Evolutionary conservation across 1,140 invertebrate species (phyloP), one percentile per base, ranked within the genome.

Genomic region (Coelopa frigida): DNA sequence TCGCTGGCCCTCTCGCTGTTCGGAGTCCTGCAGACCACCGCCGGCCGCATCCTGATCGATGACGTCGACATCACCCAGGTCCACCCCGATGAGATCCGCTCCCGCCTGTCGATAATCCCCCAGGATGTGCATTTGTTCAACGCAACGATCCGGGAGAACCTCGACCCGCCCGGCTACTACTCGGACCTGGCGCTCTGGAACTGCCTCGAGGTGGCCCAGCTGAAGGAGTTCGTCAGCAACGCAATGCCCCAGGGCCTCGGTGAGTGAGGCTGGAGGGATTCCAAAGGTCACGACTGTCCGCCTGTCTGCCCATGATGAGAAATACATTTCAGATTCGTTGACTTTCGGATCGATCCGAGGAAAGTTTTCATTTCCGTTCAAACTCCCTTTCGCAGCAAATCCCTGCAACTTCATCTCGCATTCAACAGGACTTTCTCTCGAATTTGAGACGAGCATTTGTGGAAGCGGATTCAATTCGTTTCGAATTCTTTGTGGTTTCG

Each of bases 61-160:
- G 82, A 79, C 8, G 66, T 79, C 20, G 78, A 87, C 57, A 75
- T 84, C 27, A 62, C 72, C 10, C 64, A 70, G 31, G 76, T 91
- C 20, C 84, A 86, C 18, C 70, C 89, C 20, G 74, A 81, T 41
- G 75, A 79, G 45, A 66, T 89, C n/a, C 70, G 90, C 53, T 87
- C 85, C 18, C 76, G 84, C 36, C 70, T 98, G 48, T 87, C 89
- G 21, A 83, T 95, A 49, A 89, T 97, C 59, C 92, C 94, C 8
- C 95, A 98, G 74, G 83, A 67, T 75, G 87, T 91, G 24, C 87
- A 93, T 65, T 72, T 98, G 51, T 98, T 97, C 72, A 83, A 80
- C 54, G 91, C 90, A n/a, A 87, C 85, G 7, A 73, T 98, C 35
- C 71, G 89, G 50, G 86, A 94, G 59, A 98, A 98, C 73, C 72